Percentiles rank a stretch among this genome's conserved stretches.
Evolutionary conservation across 92 coral and sea anemone genomes (phyloP).

Genomic region (Pocillopora grandis): DNA sequence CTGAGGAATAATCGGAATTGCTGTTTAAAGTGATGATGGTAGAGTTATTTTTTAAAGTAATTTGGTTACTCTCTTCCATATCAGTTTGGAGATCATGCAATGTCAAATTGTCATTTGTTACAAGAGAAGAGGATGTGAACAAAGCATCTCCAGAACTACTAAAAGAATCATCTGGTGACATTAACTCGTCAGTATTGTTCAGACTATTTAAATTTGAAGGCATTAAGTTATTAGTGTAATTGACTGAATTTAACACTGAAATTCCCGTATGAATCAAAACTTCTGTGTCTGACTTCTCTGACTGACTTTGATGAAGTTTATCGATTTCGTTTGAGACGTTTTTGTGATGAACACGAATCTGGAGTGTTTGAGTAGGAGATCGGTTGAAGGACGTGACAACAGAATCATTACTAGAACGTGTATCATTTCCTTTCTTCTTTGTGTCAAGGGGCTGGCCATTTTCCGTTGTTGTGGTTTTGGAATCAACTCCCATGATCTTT

Average conservation of each 20-base stretch:
- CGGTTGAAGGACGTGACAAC: background rate
- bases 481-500: slow-evolving; percentile 13
- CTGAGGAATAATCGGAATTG: background rate
- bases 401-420: background rate
- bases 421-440: background rate
- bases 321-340: slow-evolving; percentile 31
- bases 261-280: background rate
- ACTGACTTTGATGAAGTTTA: slow-evolving; percentile 34
- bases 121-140: background rate
- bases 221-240: too few relatives aligned
- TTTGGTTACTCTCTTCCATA: background rate
- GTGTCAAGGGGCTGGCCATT: background rate
- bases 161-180: background rate
- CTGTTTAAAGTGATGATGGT: background rate
- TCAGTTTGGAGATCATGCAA: background rate
- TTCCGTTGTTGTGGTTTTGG: background rate
- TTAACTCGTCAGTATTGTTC: background rate
- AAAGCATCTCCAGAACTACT: slow-evolving; percentile 6
- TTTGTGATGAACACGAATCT: slow-evolving; percentile 11
- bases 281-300: slow-evolving; percentile 14
- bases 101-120: background rate
- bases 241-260: background rate
- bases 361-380: background rate
- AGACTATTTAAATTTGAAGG: background rate
- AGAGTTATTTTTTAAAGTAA: background rate